phyloP scores from a whole-genome alignment of 2,113 vertebrate species.

The Lathamus discolor region DNA sequence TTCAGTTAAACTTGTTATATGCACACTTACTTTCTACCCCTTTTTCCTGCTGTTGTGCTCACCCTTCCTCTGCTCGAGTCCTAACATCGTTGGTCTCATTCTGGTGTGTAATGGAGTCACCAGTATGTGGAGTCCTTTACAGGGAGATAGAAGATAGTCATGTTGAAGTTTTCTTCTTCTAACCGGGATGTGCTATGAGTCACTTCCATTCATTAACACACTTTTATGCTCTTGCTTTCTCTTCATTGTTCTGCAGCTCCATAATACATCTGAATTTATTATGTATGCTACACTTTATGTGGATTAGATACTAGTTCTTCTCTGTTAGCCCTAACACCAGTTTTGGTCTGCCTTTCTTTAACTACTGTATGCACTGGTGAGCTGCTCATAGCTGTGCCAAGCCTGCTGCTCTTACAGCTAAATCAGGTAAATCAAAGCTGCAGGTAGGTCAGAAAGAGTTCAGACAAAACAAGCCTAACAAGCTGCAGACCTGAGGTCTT shows the following conservation, averaged over 20 bases:
- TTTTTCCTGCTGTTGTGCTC: not conserved
- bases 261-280: not conserved
- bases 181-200: not conserved
- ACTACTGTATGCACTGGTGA: not conserved
- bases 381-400: not conserved
- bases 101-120: not conserved
- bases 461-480: not conserved
- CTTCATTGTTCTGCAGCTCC: not conserved
- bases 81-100: not conserved
- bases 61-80: not conserved
- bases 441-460: not conserved
- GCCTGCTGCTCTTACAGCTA: not conserved
- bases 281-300: not conserved
- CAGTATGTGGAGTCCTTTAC: not conserved
- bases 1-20: not conserved
- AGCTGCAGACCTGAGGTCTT: accelerated
- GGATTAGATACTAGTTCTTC: not conserved
- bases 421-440: not conserved
- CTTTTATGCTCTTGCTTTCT: not conserved
- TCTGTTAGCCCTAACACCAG: not conserved
- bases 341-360: not conserved
- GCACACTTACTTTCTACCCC: not conserved
- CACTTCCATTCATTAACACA: not conserved
- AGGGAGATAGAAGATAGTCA: not conserved
- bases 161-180: not conserved